Percentiles rank a stretch among this genome's conserved stretches.
phyloP scores from a whole-genome alignment of 2,888 invertebrate genomes.

The Macrosiphum euphorbiae region DNA sequence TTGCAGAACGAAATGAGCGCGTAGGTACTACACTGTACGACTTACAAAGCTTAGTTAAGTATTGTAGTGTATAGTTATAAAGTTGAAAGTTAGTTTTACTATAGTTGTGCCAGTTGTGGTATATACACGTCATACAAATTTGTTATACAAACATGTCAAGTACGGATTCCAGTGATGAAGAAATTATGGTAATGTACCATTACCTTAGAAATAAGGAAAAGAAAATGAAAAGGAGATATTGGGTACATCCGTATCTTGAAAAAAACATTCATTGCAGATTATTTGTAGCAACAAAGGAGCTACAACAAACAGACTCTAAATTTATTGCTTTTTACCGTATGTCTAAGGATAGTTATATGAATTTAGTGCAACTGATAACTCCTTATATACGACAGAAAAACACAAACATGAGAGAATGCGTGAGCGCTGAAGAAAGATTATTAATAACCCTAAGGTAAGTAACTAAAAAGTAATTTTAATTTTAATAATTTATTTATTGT shows the following conservation, averaged over 20 bases:
- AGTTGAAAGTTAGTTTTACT: slow-evolving; percentile 34
- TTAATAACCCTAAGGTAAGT: slow-evolving; percentile 1
- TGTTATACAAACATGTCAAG: background rate
- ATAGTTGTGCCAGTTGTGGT: slow-evolving; percentile 45
- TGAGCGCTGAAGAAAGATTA: background rate
- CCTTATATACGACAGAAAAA: slow-evolving; percentile 1
- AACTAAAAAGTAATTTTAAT: background rate
- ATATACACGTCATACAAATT: slow-evolving; percentile 19
- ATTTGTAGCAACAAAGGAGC: background rate
- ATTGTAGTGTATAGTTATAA: slow-evolving; percentile 30
- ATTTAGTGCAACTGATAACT: slow-evolving; percentile 32
- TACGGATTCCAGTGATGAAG: background rate
- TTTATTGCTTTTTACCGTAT: slow-evolving; percentile 31
- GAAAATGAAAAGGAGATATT: slow-evolving; percentile 3
- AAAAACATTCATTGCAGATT: slow-evolving; percentile 18
- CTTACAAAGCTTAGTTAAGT: slow-evolving; percentile 21
- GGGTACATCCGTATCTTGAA: slow-evolving; percentile 28
- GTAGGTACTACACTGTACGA: slow-evolving; percentile 28
- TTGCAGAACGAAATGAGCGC: slow-evolving; percentile 22
- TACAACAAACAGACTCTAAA: slow-evolving; percentile 17
- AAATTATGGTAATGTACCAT: slow-evolving; percentile 1
- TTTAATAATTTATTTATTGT: too few relatives aligned
- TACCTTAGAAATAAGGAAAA: slow-evolving; percentile 14
- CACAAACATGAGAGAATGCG: slow-evolving; percentile 14
- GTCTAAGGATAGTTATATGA: slow-evolving; percentile 3